A percentile compares a stretch with the other conserved stretches of the same genome.
phyloP scores from a whole-genome alignment of 2,797 vertebrate genomes.

The Arremon aurantiirostris region DNA sequence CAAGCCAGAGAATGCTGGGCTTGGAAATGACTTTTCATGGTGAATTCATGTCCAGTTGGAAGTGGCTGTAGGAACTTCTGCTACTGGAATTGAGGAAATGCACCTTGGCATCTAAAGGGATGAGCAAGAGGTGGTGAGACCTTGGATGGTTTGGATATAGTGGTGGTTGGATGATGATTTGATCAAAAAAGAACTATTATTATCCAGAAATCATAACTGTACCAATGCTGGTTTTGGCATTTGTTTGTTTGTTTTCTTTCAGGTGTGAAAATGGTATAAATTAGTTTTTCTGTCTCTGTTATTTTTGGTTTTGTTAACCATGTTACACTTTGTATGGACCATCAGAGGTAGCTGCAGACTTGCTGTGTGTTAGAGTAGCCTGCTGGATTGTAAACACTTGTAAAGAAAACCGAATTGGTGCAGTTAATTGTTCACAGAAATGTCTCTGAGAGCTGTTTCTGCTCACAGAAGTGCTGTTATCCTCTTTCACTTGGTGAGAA shows the following conservation, averaged over 20 bases:
- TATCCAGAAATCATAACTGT: neutral
- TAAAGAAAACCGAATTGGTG: neutral
- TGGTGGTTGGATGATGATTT: neutral
- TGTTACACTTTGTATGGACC: neutral
- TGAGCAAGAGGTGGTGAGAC: neutral
- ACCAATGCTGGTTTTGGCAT: neutral
- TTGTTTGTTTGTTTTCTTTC: neutral
- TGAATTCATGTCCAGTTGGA: neutral
- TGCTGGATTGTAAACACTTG: rapidly evolving
- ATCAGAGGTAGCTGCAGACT: neutral
- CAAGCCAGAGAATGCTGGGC: neutral
- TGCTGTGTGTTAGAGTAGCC: neutral
- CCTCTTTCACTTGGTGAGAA: neutral
- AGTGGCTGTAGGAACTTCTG: neutral
- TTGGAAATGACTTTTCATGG: neutral
- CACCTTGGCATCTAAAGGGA: neutral
- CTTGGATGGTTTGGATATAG: neutral
- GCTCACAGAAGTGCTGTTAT: neutral
- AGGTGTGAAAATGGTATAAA: neutral
- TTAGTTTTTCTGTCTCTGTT: neutral
- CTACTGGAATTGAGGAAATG: neutral
- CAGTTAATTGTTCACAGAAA: neutral
- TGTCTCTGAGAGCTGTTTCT: neutral
- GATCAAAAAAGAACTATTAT: neutral
- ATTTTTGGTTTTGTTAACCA: neutral